Percentiles rank a stretch among this genome's conserved stretches.
Evolutionary conservation across 2,888 invertebrate genomes (phyloP).

Genomic region (Hemaris fuciformis): DNA sequence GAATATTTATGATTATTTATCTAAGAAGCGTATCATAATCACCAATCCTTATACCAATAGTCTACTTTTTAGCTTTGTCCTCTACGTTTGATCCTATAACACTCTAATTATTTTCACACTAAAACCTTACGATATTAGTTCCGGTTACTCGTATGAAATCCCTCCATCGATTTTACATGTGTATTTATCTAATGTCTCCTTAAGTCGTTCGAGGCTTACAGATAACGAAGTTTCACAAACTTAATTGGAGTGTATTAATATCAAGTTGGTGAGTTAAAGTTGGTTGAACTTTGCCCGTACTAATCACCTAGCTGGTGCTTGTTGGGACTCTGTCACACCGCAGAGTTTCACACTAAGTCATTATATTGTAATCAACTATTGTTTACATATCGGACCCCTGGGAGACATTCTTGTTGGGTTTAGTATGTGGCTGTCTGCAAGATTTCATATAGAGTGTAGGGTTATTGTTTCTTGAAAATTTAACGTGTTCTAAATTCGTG

Average conservation of each 20-base stretch:
- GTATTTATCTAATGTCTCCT: slow-evolving; percentile 31
- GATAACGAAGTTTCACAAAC: slow-evolving; percentile 56
- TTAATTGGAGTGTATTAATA: slow-evolving; percentile 64
- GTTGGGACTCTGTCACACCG: slow-evolving; percentile 25
- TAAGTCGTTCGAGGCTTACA: slow-evolving; percentile 40
- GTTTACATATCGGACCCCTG: neutral
- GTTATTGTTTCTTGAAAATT: neutral
- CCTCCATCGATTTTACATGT: slow-evolving; percentile 23
- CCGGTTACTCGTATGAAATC: neutral
- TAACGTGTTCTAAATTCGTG: neutral
- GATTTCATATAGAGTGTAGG: neutral
- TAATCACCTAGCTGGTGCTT: slow-evolving; percentile 44
- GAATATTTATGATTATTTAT: no score
- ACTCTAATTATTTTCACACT: no score
- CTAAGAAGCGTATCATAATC: no score
- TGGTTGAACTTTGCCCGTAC: slow-evolving; percentile 45
- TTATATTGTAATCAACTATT: slow-evolving; percentile 19
- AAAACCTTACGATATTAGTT: neutral
- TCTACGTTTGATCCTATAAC: no score
- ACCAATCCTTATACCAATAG: no score
- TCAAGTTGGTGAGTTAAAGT: slow-evolving; percentile 55
- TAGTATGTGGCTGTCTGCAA: neutral
- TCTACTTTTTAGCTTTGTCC: no score
- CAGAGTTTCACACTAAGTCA: slow-evolving; percentile 13
- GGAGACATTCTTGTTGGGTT: neutral